phyloP scores from a whole-genome alignment of 2,113 vertebrate species.

The Atherinomorus stipes region DNA sequence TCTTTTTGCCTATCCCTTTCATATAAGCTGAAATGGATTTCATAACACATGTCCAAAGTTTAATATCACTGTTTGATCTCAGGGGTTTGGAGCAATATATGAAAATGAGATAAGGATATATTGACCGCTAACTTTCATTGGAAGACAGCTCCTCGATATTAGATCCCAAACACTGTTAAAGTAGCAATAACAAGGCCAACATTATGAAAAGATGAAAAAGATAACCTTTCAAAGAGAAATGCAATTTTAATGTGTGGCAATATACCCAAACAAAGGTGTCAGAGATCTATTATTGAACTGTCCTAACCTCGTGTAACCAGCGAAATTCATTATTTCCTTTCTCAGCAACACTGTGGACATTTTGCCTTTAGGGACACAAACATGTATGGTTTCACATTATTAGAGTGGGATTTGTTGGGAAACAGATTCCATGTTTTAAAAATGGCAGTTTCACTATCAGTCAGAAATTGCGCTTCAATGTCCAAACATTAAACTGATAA shows the following conservation, averaged over 20 bases:
- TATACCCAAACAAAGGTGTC: constrained; percentile 58
- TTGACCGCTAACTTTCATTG: constrained; percentile 59
- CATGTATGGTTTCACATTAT: too few relatives aligned
- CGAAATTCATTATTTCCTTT: background rate
- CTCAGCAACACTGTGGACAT: background rate
- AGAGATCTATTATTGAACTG: constrained; percentile 28
- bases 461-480: too few relatives aligned
- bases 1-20: constrained; percentile 12
- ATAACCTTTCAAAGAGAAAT: constrained; percentile 65
- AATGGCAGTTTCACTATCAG: too few relatives aligned
- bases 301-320: background rate
- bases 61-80: constrained; percentile 52
- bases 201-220: constrained; percentile 78
- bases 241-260: constrained; percentile 60
- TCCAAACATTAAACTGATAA: too few relatives aligned
- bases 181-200: constrained; percentile 61
- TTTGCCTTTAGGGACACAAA: background rate
- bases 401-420: too few relatives aligned
- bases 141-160: constrained; percentile 49
- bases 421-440: too few relatives aligned
- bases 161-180: constrained; percentile 42
- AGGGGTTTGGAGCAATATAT: constrained; percentile 49
- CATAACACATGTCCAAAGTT: constrained; percentile 42
- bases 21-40: constrained; percentile 54
- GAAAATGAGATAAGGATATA: constrained; percentile 69